phyloP scores from a whole-genome alignment of 2,113 vertebrate genomes.

The Malaclemys terrapin region DNA sequence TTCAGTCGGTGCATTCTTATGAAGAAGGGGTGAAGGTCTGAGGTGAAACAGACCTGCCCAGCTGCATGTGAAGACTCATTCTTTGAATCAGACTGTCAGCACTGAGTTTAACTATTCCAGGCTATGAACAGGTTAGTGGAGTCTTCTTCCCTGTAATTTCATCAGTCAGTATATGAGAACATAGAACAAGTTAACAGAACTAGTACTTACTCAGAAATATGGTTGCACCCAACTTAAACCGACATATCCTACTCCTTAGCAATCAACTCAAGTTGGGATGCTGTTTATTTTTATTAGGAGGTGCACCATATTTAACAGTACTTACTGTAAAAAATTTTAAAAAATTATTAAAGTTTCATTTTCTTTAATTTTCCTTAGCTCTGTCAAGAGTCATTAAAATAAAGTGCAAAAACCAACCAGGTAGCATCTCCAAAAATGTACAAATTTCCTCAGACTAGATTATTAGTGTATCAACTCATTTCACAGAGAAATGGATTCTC shows the following conservation, averaged over 20 bases:
- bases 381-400: background rate
- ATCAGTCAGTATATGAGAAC: rapidly evolving
- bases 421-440: background rate
- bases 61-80: rapidly evolving
- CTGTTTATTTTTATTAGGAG: rapidly evolving
- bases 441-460: background rate
- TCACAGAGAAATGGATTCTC: background rate
- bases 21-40: background rate
- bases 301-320: background rate
- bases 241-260: rapidly evolving
- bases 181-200: rapidly evolving
- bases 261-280: rapidly evolving
- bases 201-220: background rate
- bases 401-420: background rate
- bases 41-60: background rate
- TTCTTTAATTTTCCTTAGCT: background rate
- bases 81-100: background rate
- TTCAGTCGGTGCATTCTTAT: background rate
- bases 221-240: background rate
- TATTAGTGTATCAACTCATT: background rate
- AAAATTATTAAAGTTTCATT: background rate
- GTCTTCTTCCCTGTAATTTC: background rate
- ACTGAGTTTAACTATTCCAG: rapidly evolving
- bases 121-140: background rate
- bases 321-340: background rate